Evolutionary conservation across 2,797 vertebrate species (phyloP).

Genomic region (Gymnothorax reevesii): DNA sequence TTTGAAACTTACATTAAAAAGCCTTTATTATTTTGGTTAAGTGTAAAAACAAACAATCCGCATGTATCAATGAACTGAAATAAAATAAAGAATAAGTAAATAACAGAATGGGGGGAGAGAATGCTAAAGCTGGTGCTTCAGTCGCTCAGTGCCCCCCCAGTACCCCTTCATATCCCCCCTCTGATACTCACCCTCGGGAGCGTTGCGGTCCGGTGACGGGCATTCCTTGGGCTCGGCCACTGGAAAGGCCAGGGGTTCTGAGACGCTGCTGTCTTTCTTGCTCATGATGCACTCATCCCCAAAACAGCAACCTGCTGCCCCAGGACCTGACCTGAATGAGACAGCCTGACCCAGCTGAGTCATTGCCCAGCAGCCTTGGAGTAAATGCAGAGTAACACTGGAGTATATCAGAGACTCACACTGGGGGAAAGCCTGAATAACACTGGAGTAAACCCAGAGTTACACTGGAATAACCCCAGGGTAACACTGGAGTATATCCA

Average conservation of each 20-base stretch:
- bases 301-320: neutral
- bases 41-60: too few species aligned
- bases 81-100: neutral
- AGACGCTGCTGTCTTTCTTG: conserved; percentile 1
- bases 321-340: neutral
- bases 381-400: neutral
- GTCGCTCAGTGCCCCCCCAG: neutral
- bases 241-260: conserved; percentile 13
- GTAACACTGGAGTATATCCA: neutral
- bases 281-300: neutral
- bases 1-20: too few species aligned
- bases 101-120: neutral
- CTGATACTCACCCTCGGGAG: neutral
- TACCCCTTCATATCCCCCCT: neutral
- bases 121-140: neutral
- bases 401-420: neutral
- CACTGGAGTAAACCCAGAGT: too few species aligned
- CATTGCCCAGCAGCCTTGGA: neutral
- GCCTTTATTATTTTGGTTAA: too few species aligned
- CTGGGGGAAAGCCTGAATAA: too few species aligned
- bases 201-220: neutral
- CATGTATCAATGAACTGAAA: neutral
- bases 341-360: neutral
- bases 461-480: too few species aligned
- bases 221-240: neutral